phyloP scores from a whole-genome alignment of 2,888 invertebrate species.

The Terebella lapidaria region DNA sequence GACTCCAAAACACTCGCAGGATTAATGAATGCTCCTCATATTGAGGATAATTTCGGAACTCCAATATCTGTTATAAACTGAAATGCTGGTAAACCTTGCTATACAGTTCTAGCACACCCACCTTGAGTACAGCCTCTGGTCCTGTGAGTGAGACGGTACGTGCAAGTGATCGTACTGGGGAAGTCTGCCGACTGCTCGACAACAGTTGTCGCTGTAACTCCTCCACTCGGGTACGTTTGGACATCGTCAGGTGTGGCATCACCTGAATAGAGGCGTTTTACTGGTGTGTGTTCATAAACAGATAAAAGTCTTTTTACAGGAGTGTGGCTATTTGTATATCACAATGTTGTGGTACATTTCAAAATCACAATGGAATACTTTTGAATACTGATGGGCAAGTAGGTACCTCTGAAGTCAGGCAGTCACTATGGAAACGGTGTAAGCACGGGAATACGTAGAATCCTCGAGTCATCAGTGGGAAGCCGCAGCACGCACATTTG shows the following conservation, averaged over 20 bases:
- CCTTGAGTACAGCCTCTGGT: neutral
- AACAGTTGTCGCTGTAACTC: slow-evolving; percentile 54
- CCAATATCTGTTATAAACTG: too few relatives aligned
- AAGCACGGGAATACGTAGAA: slow-evolving; percentile 95
- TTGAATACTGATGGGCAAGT: too few relatives aligned
- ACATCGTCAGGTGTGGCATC: slow-evolving; percentile 62
- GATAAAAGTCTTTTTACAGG: neutral
- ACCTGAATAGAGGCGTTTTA: slow-evolving; percentile 57
- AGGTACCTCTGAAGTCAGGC: slow-evolving; percentile 66
- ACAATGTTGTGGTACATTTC: neutral
- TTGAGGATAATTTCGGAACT: too few relatives aligned
- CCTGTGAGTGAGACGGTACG: neutral
- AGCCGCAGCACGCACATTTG: slow-evolving; percentile 76
- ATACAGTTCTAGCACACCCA: too few relatives aligned
- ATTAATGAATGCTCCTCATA: neutral
- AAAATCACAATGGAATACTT: too few relatives aligned
- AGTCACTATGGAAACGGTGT: slow-evolving; percentile 92
- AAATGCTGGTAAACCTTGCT: too few relatives aligned
- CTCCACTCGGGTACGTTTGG: slow-evolving; percentile 57
- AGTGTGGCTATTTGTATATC: neutral
- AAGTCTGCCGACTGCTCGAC: slow-evolving; percentile 20
- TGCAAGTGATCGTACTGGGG: neutral
- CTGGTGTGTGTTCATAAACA: neutral
- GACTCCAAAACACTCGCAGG: neutral
- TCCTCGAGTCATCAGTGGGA: slow-evolving; percentile 74